Evolutionary conservation across 2,113 vertebrate species (phyloP).

Genomic region (Carlito syrichta): DNA sequence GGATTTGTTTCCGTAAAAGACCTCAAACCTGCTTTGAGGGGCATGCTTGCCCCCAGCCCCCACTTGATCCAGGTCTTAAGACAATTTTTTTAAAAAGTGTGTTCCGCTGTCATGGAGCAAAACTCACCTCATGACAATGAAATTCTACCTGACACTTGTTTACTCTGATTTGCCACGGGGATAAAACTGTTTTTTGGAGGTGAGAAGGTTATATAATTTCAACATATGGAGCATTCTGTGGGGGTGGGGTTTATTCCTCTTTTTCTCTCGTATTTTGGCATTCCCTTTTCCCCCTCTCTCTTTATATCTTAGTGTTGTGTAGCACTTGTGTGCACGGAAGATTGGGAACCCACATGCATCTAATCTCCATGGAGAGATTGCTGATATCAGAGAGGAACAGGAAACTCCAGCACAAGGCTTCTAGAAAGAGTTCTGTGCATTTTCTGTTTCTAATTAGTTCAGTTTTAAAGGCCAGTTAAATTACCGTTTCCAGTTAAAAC

Average conservation of each 20-base stretch:
- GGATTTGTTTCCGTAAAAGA: background rate
- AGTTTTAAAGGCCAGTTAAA: background rate
- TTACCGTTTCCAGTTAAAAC: constrained; percentile 1
- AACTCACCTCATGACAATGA: background rate
- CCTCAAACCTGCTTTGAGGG: background rate
- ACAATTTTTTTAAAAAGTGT: background rate
- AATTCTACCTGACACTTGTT: background rate
- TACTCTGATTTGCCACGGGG: background rate
- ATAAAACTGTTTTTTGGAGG: background rate
- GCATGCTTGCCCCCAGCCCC: background rate
- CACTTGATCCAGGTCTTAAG: background rate
- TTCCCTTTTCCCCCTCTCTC: background rate
- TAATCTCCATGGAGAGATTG: background rate
- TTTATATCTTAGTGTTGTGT: background rate
- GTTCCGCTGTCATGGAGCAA: background rate
- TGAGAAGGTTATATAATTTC: background rate
- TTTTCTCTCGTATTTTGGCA: background rate
- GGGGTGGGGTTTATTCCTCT: background rate
- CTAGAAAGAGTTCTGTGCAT: background rate
- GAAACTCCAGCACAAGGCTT: background rate
- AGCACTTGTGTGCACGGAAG: background rate
- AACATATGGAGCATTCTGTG: background rate
- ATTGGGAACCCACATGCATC: background rate
- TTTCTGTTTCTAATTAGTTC: background rate
- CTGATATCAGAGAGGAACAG: background rate